Evolutionary conservation across 1,140 invertebrate genomes (phyloP), one percentile per base, ranked within the genome.

Genomic region (Acyrthosiphon pisum): DNA sequence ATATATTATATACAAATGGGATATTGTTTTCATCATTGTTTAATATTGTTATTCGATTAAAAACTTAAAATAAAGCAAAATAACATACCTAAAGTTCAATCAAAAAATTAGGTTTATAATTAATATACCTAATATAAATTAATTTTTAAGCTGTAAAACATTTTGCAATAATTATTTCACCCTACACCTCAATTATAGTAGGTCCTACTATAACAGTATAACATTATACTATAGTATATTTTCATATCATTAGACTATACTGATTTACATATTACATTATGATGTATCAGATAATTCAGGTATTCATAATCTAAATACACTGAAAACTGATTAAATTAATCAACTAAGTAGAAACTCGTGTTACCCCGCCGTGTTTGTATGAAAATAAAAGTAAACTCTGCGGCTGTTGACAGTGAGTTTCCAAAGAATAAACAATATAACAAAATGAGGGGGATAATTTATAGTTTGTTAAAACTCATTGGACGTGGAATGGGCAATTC

Each of bases 301-400:
- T 50, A 86, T 48, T 35, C 46, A 50, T 50, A 88, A 41, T 53
- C 35, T 89, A 37, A 56, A 37, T 90, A 44, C 18, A 68, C 44
- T 68, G 30, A 30, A 44, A 90, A 68, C 35, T 90, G 89, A 90
- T 90, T 68, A 90, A 90, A 90, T 68, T 90, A 90, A 90, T 90
- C 89, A 68, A 41, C 37, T 68, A 68, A 90, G 89, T 90, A 90
- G 11, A 68, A 68, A 68, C 26, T 35, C 56, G 26, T 90, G 89
- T 90, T 44, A 76, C 30, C 11, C 60, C n/a, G 14, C 60, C 6
- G 2, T 68, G 89, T 90, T 44, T 20, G 20, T 68, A 37, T 18
- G 9, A 46, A 60, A 90, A 90, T 68, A 90, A 8, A 68, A 68
- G 26, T 41, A 26, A 14, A 37, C n/a, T 44, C 37, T 68, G 60